These are phyloP conservation scores for Melipona quadrifasciata DNA, from an alignment of 1,140 invertebrate genomes.

Conservation along the genomic window DNA sequence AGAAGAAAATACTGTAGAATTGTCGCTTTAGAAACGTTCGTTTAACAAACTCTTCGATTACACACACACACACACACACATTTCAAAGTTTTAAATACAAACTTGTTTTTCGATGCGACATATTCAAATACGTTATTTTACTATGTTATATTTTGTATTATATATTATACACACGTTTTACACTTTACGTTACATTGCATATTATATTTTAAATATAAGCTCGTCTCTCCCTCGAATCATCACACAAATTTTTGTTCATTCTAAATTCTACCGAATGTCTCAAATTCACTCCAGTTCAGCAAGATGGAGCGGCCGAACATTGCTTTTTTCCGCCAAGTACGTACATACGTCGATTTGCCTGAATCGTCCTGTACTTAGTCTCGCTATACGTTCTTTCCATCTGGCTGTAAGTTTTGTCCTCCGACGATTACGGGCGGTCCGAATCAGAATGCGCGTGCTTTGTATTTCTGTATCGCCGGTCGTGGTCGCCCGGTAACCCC, in stretches of 20 bases:
- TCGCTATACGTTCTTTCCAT: constrained; percentile 33
- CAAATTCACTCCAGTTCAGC: too few species aligned
- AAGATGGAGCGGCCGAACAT: background rate
- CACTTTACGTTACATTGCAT: too few species aligned
- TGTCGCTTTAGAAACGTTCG: background rate
- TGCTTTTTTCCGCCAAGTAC: background rate
- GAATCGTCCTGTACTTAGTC: constrained; percentile 50
- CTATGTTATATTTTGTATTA: too few species aligned
- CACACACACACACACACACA: too few species aligned
- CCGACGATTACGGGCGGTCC: constrained; percentile 63
- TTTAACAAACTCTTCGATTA: background rate
- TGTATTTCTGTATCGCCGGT: constrained; percentile 66
- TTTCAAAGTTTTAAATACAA: too few species aligned
- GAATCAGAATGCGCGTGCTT: constrained; percentile 64
- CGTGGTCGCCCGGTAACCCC: constrained; percentile 48
- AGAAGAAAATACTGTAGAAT: background rate
- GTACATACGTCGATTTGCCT: constrained; percentile 3
- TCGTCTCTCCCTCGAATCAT: too few species aligned
- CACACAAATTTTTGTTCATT: too few species aligned
- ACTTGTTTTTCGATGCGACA: too few species aligned
- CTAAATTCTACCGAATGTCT: too few species aligned
- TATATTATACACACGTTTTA: too few species aligned
- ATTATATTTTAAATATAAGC: too few species aligned
- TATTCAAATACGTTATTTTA: too few species aligned
- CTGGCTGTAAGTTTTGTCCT: constrained; percentile 55